Evolutionary conservation across 2,113 vertebrate genomes (phyloP).

Genomic region (Martes martes): DNA sequence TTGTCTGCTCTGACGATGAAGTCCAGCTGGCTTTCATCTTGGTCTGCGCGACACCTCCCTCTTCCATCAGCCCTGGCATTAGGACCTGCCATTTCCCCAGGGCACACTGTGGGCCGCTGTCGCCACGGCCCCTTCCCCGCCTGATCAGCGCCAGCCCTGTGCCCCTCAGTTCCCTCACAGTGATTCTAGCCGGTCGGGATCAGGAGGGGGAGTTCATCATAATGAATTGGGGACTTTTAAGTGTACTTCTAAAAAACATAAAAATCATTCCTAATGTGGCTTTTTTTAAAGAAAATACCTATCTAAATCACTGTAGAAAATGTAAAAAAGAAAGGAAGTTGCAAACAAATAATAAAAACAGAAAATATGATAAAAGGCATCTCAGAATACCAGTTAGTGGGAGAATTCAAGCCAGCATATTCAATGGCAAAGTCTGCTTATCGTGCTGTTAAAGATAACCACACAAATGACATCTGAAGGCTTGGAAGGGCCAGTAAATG

Average conservation of each 20-base stretch:
- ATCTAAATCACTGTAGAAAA: background rate
- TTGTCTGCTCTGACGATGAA: no score
- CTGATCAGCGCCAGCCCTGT: background rate
- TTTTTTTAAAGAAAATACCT: background rate
- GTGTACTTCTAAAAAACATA: background rate
- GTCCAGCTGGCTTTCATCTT: rapidly evolving
- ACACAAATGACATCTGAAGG: background rate
- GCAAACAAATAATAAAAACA: background rate
- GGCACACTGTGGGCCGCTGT: background rate
- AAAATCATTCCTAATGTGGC: background rate
- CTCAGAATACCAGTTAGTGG: background rate
- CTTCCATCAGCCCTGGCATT: rapidly evolving
- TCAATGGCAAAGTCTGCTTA: background rate
- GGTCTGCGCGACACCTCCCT: rapidly evolving
- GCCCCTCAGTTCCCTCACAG: background rate
- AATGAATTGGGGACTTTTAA: no score
- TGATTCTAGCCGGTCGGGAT: no score
- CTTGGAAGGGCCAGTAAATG: background rate
- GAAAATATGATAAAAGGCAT: background rate
- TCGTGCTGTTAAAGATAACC: background rate
- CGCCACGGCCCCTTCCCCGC: rapidly evolving
- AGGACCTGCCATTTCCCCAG: background rate
- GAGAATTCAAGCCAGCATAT: background rate
- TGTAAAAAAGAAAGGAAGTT: background rate
- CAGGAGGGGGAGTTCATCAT: background rate